Conservation (phyloP, 2,797 vertebrate species). For the Sciurus vulgaris region DNA sequence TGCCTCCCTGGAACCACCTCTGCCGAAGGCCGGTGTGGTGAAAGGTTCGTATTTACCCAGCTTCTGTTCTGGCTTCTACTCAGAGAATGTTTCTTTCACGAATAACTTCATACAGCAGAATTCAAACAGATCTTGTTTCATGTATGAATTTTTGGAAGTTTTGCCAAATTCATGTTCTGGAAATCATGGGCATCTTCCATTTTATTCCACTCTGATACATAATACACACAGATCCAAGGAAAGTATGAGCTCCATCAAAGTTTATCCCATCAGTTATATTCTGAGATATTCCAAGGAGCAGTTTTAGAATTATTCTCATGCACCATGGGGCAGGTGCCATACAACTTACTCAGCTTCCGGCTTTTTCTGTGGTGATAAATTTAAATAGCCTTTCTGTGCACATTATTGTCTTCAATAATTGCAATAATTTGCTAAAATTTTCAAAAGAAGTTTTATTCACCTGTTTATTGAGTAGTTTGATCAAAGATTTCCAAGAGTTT, state of each 20-base stretch:
- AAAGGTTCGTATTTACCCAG: background rate
- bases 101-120: background rate
- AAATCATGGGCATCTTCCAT: background rate
- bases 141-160: background rate
- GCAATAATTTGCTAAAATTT: background rate
- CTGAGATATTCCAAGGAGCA: background rate
- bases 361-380: background rate
- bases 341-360: fast-evolving
- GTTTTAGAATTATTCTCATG: background rate
- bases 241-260: background rate
- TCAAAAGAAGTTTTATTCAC: background rate
- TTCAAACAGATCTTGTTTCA: background rate
- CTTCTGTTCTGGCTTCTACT: background rate
- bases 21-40: no score
- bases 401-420: background rate
- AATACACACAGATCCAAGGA: background rate
- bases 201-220: background rate
- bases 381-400: background rate
- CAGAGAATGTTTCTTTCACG: background rate
- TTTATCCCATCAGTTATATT: no score
- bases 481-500: background rate
- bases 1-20: no score
- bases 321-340: background rate
- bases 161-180: background rate
- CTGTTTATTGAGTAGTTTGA: background rate